Conservation (phyloP, 2,888 invertebrate genomes). For the Portevinia maculata region DNA sequence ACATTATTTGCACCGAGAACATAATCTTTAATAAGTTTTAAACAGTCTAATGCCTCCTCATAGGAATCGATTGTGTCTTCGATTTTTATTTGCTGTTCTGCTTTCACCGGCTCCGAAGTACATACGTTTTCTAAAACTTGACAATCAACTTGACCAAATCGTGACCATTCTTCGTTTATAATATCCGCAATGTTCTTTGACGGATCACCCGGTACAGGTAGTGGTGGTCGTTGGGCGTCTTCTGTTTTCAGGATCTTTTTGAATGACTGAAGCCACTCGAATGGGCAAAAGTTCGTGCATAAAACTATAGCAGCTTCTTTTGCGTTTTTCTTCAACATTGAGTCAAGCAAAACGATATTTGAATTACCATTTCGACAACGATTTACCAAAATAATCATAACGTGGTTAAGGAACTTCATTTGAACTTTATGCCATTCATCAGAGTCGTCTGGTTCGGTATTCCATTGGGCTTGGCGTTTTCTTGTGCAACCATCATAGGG, state of each 20-base stretch:
- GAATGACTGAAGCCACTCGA: conserved; percentile 2
- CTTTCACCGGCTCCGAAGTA: too few species aligned
- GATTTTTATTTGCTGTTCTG: not conserved
- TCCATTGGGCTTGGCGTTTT: not conserved
- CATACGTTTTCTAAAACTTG: too few species aligned
- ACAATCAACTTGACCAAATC: not conserved
- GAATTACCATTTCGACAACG: conserved; percentile 2
- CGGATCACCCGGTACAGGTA: not conserved
- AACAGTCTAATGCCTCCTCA: not conserved
- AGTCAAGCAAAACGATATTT: not conserved
- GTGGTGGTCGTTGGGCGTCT: not conserved
- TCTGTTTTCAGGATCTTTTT: not conserved
- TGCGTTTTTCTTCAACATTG: conserved; percentile 9
- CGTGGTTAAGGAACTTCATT: conserved; percentile 22
- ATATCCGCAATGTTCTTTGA: conserved; percentile 6
- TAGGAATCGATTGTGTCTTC: not conserved
- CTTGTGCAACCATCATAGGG: not conserved
- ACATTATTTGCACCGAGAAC: not conserved
- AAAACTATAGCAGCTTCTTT: conserved; percentile 2
- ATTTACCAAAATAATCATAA: conserved; percentile 21
- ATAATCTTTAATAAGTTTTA: not conserved
- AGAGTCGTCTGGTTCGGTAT: not conserved
- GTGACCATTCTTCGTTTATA: not conserved
- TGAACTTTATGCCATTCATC: not conserved
- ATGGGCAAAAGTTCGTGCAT: not conserved